A percentile compares a stretch with the other conserved stretches of the same genome.
Evolutionary conservation across 2,113 vertebrate species (phyloP).

Genomic region (Vicugna pacos): DNA sequence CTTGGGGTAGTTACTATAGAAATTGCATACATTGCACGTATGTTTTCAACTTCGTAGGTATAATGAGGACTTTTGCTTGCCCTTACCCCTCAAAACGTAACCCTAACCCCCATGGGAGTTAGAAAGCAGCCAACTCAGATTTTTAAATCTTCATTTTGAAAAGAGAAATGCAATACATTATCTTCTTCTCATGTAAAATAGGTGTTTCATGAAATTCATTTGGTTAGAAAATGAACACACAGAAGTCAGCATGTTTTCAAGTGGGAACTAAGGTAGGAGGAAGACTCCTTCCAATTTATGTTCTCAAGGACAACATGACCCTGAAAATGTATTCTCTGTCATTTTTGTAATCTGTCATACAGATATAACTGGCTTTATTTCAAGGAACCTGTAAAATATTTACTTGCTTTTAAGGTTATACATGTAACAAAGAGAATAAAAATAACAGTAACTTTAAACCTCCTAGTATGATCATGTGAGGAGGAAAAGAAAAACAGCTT

Average conservation of each 20-base stretch:
- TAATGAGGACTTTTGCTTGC: not conserved
- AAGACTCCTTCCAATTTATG: slow-evolving; percentile 15
- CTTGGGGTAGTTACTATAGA: slow-evolving; percentile 8
- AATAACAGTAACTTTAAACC: slow-evolving; percentile 33
- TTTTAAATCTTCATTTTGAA: slow-evolving; percentile 53
- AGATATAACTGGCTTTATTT: slow-evolving; percentile 5
- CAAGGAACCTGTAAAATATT: slow-evolving; percentile 7
- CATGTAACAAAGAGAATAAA: slow-evolving; percentile 34
- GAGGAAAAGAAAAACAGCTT: not conserved
- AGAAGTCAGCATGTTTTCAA: not conserved
- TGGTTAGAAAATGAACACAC: slow-evolving; percentile 55
- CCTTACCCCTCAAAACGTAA: not conserved
- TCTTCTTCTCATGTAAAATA: slow-evolving; percentile 42
- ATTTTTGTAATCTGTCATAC: slow-evolving; percentile 25
- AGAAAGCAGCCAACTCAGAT: slow-evolving; percentile 29
- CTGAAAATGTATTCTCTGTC: not conserved
- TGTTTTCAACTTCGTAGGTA: not conserved
- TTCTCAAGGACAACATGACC: not conserved
- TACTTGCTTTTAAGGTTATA: slow-evolving; percentile 33
- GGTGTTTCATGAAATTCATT: slow-evolving; percentile 24
- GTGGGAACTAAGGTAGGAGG: not conserved
- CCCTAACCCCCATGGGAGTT: not conserved
- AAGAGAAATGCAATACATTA: not conserved
- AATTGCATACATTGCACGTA: not conserved
- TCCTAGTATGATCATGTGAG: not conserved